A percentile compares a stretch with the other conserved stretches of the same genome.
These are phyloP conservation scores for Monopterus albus DNA, from an alignment of 2,113 vertebrate genomes.

Conservation along the genomic window DNA sequence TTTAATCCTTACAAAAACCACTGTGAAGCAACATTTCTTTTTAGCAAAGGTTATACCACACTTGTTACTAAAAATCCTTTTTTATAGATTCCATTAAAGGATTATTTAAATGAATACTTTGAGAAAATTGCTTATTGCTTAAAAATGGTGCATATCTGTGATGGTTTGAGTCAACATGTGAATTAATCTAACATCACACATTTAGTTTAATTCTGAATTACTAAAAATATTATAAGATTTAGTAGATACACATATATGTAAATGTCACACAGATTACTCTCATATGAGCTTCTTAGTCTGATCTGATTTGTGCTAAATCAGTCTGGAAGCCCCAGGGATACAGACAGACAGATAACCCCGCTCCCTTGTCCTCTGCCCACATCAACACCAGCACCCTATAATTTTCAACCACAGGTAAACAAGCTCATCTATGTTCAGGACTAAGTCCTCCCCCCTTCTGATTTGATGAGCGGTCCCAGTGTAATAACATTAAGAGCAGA, in stretches of 20 bases:
- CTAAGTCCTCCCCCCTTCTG: slow-evolving; percentile 18
- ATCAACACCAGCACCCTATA: background rate
- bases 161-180: slow-evolving; percentile 18
- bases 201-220: slow-evolving; percentile 72
- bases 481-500: slow-evolving; percentile 69
- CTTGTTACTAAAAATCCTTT: no score
- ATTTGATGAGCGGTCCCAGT: slow-evolving; percentile 38
- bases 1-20: no score
- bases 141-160: slow-evolving; percentile 6
- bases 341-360: slow-evolving; percentile 11
- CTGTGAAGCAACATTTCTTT: no score
- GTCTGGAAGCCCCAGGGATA: slow-evolving; percentile 57
- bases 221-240: slow-evolving; percentile 74
- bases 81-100: no score
- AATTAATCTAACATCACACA: slow-evolving; percentile 56
- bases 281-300: slow-evolving; percentile 76
- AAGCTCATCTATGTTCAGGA: background rate
- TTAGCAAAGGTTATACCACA: no score
- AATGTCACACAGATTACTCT: slow-evolving; percentile 78
- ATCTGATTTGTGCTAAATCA: slow-evolving; percentile 76
- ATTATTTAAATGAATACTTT: no score
- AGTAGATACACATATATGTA: slow-evolving; percentile 72
- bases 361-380: no score
- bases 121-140: no score
- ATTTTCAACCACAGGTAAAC: slow-evolving; percentile 10